Evolutionary conservation across 2,797 vertebrate species (phyloP).

Genomic region (Sebastes hubbsi): DNA sequence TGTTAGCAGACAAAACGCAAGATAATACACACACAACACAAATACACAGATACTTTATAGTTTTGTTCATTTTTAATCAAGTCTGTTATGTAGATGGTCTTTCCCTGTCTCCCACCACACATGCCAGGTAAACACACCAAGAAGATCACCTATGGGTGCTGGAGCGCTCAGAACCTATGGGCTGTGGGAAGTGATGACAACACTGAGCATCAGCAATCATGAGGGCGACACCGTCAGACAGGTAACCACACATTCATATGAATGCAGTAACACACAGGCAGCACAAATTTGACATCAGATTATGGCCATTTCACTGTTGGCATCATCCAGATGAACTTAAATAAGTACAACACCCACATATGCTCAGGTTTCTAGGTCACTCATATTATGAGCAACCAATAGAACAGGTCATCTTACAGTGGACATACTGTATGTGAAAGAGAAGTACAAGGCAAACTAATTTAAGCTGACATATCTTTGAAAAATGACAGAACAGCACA

Average conservation of each 20-base stretch:
- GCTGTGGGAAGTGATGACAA: conserved; percentile 95
- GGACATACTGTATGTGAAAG: not conserved
- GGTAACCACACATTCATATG: conserved; percentile 70
- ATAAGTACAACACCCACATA: not conserved
- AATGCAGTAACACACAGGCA: not conserved
- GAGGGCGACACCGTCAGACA: conserved; percentile 96
- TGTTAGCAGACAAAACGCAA: conserved; percentile 93
- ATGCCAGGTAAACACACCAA: conserved; percentile 93
- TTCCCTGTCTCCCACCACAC: not conserved
- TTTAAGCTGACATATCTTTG: not conserved
- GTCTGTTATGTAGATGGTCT: not conserved
- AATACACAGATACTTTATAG: not conserved
- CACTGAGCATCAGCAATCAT: conserved; percentile 91
- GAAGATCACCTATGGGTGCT: conserved; percentile 94
- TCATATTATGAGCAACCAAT: not conserved
- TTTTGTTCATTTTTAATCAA: not conserved
- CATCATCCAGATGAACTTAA: not conserved
- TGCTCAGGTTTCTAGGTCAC: not conserved
- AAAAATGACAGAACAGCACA: not conserved
- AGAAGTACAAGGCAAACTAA: not conserved
- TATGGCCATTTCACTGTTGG: not conserved
- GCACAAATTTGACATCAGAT: not conserved
- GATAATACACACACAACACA: conserved; percentile 72
- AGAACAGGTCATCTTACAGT: not conserved
- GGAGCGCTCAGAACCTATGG: conserved; percentile 93